These are phyloP conservation scores for Ostrea denselamellosa DNA, from an alignment of 1,140 invertebrate genomes.

Conservation along the genomic window DNA sequence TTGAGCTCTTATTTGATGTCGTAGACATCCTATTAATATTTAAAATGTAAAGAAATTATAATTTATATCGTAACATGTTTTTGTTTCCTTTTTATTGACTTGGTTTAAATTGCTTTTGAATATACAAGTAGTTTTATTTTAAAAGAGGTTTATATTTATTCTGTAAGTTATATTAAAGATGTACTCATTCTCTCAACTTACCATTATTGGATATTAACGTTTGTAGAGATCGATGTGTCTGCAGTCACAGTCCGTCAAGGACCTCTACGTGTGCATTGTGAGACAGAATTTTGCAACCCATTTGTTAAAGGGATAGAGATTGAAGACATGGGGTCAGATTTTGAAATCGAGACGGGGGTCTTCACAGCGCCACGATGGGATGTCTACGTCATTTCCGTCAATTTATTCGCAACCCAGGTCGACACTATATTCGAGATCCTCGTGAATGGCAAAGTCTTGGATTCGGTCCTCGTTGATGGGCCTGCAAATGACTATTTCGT, in stretches of 20 bases:
- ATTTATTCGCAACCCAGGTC: neutral
- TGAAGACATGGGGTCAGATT: neutral
- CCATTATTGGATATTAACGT: neutral
- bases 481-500: neutral
- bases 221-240: neutral
- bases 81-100: neutral
- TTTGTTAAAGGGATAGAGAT: neutral
- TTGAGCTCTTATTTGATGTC: too few species aligned
- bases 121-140: neutral
- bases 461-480: neutral
- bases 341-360: neutral
- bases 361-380: neutral
- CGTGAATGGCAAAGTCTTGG: neutral
- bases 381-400: neutral
- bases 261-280: neutral
- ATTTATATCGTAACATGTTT: neutral
- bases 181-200: neutral
- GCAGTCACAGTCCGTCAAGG: neutral
- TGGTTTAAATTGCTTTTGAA: neutral
- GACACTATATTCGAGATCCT: neutral
- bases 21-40: too few species aligned
- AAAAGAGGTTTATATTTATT: neutral
- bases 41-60: too few species aligned
- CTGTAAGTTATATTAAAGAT: neutral
- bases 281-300: neutral